Evolutionary conservation across 2,797 vertebrate genomes (phyloP).

Genomic region (Pseudochirops cupreus): DNA sequence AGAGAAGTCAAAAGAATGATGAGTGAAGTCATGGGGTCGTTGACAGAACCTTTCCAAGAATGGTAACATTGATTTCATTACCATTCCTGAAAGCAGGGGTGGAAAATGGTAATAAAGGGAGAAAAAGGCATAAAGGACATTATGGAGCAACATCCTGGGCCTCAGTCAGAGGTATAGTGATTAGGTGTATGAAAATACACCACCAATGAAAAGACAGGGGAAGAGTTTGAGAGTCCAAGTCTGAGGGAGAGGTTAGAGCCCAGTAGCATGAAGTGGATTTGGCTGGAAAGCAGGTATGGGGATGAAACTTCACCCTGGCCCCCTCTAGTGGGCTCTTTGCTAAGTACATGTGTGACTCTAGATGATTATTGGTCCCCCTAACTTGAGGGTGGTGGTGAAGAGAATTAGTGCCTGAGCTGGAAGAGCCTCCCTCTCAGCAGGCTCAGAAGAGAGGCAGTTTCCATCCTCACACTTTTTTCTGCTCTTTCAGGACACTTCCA

Average conservation of each 20-base stretch:
- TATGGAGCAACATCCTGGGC: neutral
- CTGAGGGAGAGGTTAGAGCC: neutral
- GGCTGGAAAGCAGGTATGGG: neutral
- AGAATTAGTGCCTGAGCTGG: neutral
- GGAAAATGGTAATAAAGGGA: neutral
- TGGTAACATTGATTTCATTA: neutral
- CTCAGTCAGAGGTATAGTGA: neutral
- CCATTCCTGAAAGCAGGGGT: neutral
- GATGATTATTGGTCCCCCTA: neutral
- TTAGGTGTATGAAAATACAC: neutral
- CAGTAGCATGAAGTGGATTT: neutral
- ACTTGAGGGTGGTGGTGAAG: neutral
- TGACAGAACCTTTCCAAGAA: neutral
- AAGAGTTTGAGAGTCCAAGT: neutral
- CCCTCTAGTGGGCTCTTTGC: neutral
- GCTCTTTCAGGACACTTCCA: neutral
- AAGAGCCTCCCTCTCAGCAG: neutral
- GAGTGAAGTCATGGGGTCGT: neutral
- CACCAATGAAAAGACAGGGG: neutral
- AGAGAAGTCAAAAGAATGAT: neutral
- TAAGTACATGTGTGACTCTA: neutral
- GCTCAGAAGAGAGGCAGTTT: neutral
- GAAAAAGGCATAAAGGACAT: neutral
- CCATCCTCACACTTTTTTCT: neutral
- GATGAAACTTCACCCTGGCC: neutral